Base-by-base conservation (phyloP, 1,140 invertebrate genomes). In the Chrysomallon squamiferum region DNA sequence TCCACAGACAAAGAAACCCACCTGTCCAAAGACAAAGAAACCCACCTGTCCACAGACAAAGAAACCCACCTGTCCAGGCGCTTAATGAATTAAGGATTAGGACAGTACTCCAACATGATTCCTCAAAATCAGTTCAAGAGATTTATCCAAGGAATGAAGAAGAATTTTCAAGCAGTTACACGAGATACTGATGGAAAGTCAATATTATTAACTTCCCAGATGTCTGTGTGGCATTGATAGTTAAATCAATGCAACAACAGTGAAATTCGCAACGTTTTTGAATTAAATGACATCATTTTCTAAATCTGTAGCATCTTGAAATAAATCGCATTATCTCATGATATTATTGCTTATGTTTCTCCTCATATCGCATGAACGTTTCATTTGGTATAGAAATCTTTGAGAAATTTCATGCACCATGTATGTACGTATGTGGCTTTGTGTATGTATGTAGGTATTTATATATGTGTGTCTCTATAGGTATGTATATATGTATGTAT, bases 1-100 rank as follows among this genome's bases (percentile, higher is more conserved):
- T 77, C 81, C 35, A 38, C 64, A 57, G 75, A 68, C 61, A 80
- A 84, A 6, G 83, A 85, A 72, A 60, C 86, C 1, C 86, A 85
- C 71, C 76, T 25, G 52, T 62, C 30, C 13, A 38, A n/a, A n/a
- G n/a, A n/a, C n/a, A n/a, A n/a, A n/a, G n/a, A n/a, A n/a, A n/a
- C n/a, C n/a, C n/a, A n/a, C n/a, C n/a, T n/a, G n/a, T n/a, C n/a
- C n/a, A n/a, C n/a, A n/a, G n/a, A 47, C 20, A 62, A 38, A 35
- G 30, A 33, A n/a, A 35, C 50, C 49, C 11, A 35, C 62, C 30
- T 64, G 62, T 35, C 30, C 62, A 52, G 50, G 38, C 38, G 52
- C 49, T 63, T 20, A 22, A 64, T 29, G 32, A 62, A 62, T 20
- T 33, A 47, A 5, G n/a, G n/a, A n/a, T n/a, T n/a, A 20, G 0